Evolutionary conservation across 1,140 invertebrate genomes (phyloP).

Genomic region (Stratiolaelaps scimitus): DNA sequence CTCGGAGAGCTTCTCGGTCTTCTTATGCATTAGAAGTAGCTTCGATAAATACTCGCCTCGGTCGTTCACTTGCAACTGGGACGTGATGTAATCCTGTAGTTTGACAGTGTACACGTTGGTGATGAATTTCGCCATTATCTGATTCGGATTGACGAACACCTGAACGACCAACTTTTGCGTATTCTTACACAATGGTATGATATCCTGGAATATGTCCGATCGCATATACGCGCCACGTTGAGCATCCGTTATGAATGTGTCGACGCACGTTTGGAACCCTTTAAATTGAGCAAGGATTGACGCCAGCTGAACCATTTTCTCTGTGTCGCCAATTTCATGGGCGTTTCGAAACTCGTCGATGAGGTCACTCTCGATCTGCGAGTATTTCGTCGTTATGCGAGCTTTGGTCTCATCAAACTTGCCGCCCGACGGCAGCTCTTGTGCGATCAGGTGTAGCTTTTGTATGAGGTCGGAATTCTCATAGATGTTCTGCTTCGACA

Average conservation of each 20-base stretch:
- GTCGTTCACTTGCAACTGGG: constrained; percentile 57
- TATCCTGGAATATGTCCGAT: constrained; percentile 78
- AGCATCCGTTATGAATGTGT: constrained; percentile 92
- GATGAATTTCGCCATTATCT: constrained; percentile 96
- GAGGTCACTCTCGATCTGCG: constrained; percentile 77
- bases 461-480: constrained; percentile 98
- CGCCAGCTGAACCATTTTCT: constrained; percentile 84
- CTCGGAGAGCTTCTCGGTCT: constrained; percentile 57
- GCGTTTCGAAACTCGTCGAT: constrained; percentile 90
- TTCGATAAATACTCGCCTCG: constrained; percentile 49
- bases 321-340: constrained; percentile 62
- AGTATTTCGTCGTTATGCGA: constrained; percentile 84
- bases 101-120: constrained; percentile 89
- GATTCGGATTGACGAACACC: constrained; percentile 90
- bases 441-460: constrained; percentile 85
- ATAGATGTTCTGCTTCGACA: constrained; percentile 79
- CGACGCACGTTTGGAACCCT: constrained; percentile 85
- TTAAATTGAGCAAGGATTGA: constrained; percentile 85
- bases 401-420: constrained; percentile 75
- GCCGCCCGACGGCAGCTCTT: constrained; percentile 73
- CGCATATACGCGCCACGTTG: constrained; percentile 64
- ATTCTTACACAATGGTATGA: constrained; percentile 74
- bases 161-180: constrained; percentile 75
- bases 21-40: constrained; percentile 37
- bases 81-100: constrained; percentile 61